Base-by-base conservation (phyloP, 1,140 invertebrate genomes). In the Calephelis nemesis region DNA sequence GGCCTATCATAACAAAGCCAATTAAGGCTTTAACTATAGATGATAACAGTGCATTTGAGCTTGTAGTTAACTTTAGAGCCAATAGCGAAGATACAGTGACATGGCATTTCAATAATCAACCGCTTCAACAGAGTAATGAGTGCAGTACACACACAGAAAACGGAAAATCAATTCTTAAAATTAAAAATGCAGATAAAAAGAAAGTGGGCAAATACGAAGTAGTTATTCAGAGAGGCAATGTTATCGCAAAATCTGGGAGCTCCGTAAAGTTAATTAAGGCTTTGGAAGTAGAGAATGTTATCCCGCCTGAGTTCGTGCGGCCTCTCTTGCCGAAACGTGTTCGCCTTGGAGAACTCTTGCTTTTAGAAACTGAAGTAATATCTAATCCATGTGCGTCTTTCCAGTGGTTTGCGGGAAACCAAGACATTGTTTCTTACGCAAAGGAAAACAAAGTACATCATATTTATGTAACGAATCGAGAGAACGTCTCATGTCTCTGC, bases 91-190 rank as follows among this genome's bases (percentile, higher is more conserved):
- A 95, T 12, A 95, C 95, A 84, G 93, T 98, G 7, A 95, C 94
- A 80, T 99, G 98, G 98, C 96, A 95, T 75, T 95, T 96, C 75
- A 98, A 99, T 89, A 96, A 96, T 48, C 94, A 96, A 74, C 95
- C 96, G 83, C 94, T 99, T 30, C 85, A 93, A 73, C 85, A 94
- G 68, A 94, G 94, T 69, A 94, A 96, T 68, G 95, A 96, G 73
- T 94, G 93, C 71, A 84, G 92, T 47, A 95, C 96, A 47, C 88
- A 91, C 58, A 94, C 93, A n/a, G 93, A 94, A 54, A 94, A 95
- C 54, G 95, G 92, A 71, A 95, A 87, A 78, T 96, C 95, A 12
- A 95, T 90, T 67, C 91, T 99, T 4, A 93, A 86, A 75, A 94
- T 98, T 69, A 89, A 93, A 10, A 95, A 96, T 71, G 91, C 94